These are phyloP conservation scores for Cryptotermes secundus DNA, from an alignment of 1,140 invertebrate genomes.

Conservation along the genomic window DNA sequence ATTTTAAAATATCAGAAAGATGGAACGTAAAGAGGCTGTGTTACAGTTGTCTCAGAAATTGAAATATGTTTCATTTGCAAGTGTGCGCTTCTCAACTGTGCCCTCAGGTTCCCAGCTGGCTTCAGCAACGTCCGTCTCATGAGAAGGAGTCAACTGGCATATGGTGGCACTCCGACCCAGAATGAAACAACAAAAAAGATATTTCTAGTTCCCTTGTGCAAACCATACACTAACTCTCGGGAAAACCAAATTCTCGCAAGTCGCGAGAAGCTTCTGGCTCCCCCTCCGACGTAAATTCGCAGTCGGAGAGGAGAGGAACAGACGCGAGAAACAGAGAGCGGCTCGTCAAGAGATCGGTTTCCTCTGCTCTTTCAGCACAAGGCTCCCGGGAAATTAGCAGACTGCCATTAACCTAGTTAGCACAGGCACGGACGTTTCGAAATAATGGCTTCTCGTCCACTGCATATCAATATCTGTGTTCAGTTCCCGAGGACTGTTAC, in stretches of 20 bases:
- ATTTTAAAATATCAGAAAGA: not conserved
- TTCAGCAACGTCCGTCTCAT: not conserved
- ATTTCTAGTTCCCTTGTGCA: not conserved
- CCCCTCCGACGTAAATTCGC: not conserved
- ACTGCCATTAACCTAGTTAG: conserved; percentile 7
- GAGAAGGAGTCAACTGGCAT: not conserved
- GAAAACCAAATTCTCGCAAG: not conserved
- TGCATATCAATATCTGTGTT: not conserved
- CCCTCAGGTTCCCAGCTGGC: not conserved
- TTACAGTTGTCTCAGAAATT: not conserved
- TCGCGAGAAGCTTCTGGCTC: not conserved
- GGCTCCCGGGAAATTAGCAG: not conserved
- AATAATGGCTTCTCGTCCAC: not conserved
- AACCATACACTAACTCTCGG: not conserved
- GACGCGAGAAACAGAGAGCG: not conserved
- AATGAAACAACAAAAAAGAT: not conserved
- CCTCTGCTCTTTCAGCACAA: not conserved
- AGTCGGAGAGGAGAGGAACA: not conserved
- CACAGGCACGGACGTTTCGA: not conserved
- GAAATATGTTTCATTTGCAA: conserved; percentile 11
- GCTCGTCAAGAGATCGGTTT: not conserved
- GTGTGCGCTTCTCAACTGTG: not conserved
- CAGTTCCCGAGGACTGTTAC: not conserved
- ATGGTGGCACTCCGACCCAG: not conserved
- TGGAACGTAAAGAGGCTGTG: not conserved